Conservation (phyloP, 2,888 invertebrate genomes). For the Lamproptera curius region DNA sequence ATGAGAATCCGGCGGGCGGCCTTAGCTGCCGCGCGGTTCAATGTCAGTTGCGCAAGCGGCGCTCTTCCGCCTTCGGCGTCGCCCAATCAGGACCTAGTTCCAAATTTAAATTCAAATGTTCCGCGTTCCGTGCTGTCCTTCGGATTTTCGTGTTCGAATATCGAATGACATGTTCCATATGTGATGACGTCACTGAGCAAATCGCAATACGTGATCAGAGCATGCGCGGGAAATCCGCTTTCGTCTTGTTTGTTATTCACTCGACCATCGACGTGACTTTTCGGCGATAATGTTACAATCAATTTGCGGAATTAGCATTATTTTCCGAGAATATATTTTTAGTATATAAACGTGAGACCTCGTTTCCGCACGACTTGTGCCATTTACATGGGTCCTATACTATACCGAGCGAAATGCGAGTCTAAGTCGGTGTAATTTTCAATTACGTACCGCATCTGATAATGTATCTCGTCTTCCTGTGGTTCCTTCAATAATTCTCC, state of each 20-base stretch:
- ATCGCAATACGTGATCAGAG: constrained; percentile 12
- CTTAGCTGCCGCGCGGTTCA: constrained; percentile 66
- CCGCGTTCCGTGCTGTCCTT: constrained; percentile 30
- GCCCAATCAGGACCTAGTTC: constrained; percentile 54
- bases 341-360: background rate
- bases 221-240: constrained; percentile 12
- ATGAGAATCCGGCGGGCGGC: constrained; percentile 63
- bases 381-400: background rate
- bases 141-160: constrained; percentile 7
- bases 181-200: background rate
- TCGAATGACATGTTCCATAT: constrained; percentile 6
- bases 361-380: background rate
- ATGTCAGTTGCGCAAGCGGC: constrained; percentile 76
- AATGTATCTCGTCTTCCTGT: constrained; percentile 6
- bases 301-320: constrained; percentile 22
- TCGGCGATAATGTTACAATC: constrained; percentile 17
- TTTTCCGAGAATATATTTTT: background rate
- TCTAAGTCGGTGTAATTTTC: background rate
- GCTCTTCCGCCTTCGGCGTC: constrained; percentile 59
- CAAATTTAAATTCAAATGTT: constrained; percentile 53
- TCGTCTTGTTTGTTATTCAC: constrained; percentile 12
- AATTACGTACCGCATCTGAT: constrained; percentile 7
- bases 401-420: background rate
- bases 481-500: constrained; percentile 3
- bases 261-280: constrained; percentile 26